Conservation (phyloP, 2,113 vertebrate genomes). For the Thomomys bottae region DNA sequence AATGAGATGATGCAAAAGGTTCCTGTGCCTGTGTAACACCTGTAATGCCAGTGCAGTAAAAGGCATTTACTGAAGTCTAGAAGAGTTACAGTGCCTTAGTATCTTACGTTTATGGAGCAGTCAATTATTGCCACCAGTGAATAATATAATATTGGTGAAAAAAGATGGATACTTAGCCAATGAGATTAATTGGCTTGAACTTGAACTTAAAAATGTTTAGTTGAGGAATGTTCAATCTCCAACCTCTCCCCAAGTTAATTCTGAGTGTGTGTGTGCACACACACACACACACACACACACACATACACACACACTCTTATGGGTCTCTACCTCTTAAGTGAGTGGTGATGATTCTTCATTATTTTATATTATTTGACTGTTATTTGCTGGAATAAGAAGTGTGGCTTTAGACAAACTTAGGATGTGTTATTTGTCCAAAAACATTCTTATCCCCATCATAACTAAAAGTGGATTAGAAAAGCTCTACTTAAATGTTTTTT, state of each 20-base stretch:
- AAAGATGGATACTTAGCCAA: not conserved
- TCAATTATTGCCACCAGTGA: not conserved
- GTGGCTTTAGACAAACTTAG: not conserved
- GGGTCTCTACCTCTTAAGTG: not conserved
- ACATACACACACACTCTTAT: not conserved
- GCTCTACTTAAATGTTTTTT: not conserved
- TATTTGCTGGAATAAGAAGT: constrained; percentile 31
- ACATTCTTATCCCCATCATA: not conserved
- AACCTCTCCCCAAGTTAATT: not conserved
- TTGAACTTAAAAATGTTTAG: not conserved
- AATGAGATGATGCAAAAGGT: not conserved
- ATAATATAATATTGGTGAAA: not conserved
- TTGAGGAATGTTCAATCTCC: not conserved
- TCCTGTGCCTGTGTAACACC: not conserved
- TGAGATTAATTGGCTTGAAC: not conserved
- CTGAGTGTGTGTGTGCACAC: too few relatives aligned
- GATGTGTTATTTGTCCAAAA: not conserved
- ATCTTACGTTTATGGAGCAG: not conserved
- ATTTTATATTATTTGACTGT: not conserved
- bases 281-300: fast-evolving
- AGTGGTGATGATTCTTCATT: not conserved
- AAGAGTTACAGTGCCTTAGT: not conserved
- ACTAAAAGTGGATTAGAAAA: not conserved
- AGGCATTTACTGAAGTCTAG: not conserved
- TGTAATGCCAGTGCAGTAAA: not conserved